Base-by-base conservation (phyloP, 2,797 vertebrate genomes). In the Lithobates sylvaticus region DNA sequence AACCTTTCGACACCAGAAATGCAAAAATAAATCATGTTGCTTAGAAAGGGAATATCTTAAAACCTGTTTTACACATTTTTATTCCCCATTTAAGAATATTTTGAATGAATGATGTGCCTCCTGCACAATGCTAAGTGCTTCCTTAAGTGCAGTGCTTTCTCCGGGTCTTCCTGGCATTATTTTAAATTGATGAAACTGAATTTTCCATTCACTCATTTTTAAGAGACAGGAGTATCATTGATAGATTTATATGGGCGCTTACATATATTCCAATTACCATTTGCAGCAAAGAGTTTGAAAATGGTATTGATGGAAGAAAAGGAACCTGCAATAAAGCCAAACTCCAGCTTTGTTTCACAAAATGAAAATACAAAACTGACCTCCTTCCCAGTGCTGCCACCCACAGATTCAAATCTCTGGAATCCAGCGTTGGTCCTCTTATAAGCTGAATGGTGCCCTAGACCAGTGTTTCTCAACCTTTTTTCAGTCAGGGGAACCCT, bases 11-110 rank as follows among this genome's bases (percentile, higher is more conserved):
- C 54, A 76, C 78, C 71, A 29, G 23, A 81, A 86, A 86, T 74
- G 65, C 64, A 86, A 76, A 50, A 81, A 86, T 86, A 86, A 86
- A 86, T 86, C 78, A 81, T 61, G 18, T 65, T 76, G 68, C 72
- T 34, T 81, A 54, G 78, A 75, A 85, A 26, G 54, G 84, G 39
- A 79, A 78, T 69, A 81, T 81, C 71, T 64, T 81, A 74, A 75
- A 81, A 39, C 72, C 72, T 34, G 70, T 68, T 85, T 65, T 76
- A 81, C 71, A 81, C 77, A 67, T 76, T 68, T 86, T 86, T 75
- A 71, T 50, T 80, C 54, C 69, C 27, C 10, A 50, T 72, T 75
- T 85, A 73, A 36, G 84, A 69, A 81, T 86, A 86, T 58, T 81
- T 75, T 81, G 71, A 81, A 76, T 75, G 78, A 86, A 75, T 76